Conservation (phyloP, 2,113 vertebrate species). For the Acanthochromis polyacanthus region DNA sequence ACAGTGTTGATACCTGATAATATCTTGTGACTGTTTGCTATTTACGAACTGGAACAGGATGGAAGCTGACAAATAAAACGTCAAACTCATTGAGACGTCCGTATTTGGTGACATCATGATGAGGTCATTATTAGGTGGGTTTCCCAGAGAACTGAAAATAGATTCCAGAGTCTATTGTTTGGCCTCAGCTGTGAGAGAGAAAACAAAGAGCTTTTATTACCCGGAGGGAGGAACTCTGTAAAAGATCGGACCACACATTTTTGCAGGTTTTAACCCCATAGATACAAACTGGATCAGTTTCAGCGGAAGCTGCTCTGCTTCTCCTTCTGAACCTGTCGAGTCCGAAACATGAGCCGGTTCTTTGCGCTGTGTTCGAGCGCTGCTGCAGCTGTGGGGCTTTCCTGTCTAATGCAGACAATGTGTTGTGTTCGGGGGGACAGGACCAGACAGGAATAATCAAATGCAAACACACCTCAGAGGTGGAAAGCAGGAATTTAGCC, state of each 20-base stretch:
- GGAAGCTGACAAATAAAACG: not conserved
- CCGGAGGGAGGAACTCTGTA: too few relatives aligned
- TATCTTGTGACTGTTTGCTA: too few relatives aligned
- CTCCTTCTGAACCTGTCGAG: not conserved
- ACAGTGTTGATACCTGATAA: too few relatives aligned
- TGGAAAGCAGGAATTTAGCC: not conserved
- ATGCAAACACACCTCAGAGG: conserved; percentile 9
- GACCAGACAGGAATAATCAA: conserved; percentile 29
- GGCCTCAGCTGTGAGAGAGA: conserved; percentile 28
- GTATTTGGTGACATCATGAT: conserved; percentile 49
- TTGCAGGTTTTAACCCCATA: not conserved
- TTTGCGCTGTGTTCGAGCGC: too few relatives aligned
- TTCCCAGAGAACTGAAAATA: conserved; percentile 35
- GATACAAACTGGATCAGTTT: not conserved
- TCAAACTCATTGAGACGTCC: not conserved
- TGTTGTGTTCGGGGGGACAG: conserved; percentile 7
- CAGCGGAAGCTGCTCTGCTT: not conserved
- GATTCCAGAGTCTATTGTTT: conserved; percentile 48
- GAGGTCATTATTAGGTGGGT: conserved; percentile 17
- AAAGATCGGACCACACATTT: not conserved
- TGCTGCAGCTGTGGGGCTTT: conserved; percentile 8
- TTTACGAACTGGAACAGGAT: conserved; percentile 9
- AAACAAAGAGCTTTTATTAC: conserved; percentile 22
- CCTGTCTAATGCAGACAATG: conserved; percentile 21
- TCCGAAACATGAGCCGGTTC: conserved; percentile 1